Evolutionary conservation across 2,797 vertebrate genomes (phyloP), one percentile per base, ranked within the genome.

Genomic region (Leptodactylus fallax): DNA sequence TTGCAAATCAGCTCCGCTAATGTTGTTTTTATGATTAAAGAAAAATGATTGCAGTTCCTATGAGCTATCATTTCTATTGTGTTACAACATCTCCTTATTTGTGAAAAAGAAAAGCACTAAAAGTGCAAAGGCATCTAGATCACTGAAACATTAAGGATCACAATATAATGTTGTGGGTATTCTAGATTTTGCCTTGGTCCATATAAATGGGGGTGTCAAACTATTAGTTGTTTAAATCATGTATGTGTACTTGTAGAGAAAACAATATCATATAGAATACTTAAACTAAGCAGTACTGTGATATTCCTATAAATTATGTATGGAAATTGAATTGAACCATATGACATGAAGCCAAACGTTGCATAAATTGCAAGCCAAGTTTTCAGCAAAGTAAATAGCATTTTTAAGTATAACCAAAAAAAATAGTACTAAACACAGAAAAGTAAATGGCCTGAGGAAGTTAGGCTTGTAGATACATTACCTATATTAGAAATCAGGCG

Each of bases 21-120:
- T 79, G 82, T 85, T 88, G 81, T 88, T 84, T 88, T 79, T 88
- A 85, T 88, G 74, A 88, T 88, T 85, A 88, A 86, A 74, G 78
- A 61, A 88, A 87, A 88, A 79, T 85, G 76, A 85, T 85, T 80
- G 63, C 76, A 71, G 45, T 53, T 85, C 21, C 65, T 72, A 58
- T 58, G 74, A 79, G 61, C 74, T 79, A 27, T 79, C 58, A 79
- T 79, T 79, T 88, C 60, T 8, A 60, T 72, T 61, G 77, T 80
- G 53, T 14, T 80, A 72, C 55, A 60, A 45, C 45, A 65, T 74
- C 55, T 65, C 17, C 36, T 63, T 77, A 61, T 63, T 49, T 77
- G 36, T 25, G 10, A 85, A 27, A 85, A 61, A 61, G 7, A 8
- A 81, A 47, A 72, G 58, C 51, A 72, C 51, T n/a, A 83, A 56